These are phyloP conservation scores for Podarcis cretensis DNA, from an alignment of 2,113 vertebrate species.

Conservation along the genomic window DNA sequence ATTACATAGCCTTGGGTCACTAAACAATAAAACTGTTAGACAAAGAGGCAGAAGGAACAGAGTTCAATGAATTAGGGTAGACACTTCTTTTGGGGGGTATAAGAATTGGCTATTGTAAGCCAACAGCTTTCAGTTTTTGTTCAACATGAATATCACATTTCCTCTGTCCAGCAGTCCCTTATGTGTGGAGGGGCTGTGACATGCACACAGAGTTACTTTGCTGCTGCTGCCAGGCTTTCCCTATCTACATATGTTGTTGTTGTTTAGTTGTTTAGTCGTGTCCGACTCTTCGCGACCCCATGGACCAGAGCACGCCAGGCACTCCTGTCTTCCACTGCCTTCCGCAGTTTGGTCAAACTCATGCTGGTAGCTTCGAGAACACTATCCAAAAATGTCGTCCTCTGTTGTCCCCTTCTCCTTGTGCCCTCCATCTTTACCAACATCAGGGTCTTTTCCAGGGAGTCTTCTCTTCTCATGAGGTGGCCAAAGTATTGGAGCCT, in stretches of 20 bases:
- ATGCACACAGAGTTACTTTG: background rate
- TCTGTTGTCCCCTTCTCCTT: too few relatives aligned
- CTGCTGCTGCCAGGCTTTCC: background rate
- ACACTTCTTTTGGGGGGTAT: background rate
- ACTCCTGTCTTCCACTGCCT: too few relatives aligned
- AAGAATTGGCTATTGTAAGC: background rate
- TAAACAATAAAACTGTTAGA: background rate
- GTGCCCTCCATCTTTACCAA: too few relatives aligned
- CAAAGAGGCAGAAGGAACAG: background rate
- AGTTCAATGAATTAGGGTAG: slow-evolving; percentile 3
- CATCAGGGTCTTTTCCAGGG: too few relatives aligned
- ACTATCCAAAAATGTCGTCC: too few relatives aligned
- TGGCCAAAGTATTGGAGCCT: too few relatives aligned
- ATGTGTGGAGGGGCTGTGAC: background rate
- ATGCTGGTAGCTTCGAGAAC: too few relatives aligned
- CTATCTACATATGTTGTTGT: background rate
- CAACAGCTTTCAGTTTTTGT: background rate
- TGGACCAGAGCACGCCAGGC: too few relatives aligned
- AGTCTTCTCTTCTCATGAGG: too few relatives aligned
- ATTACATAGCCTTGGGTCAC: background rate
- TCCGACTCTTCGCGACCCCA: too few relatives aligned
- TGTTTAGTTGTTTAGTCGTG: too few relatives aligned
- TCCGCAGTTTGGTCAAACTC: too few relatives aligned
- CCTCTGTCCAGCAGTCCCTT: background rate
- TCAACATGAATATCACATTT: background rate